A percentile compares a stretch with the other conserved stretches of the same genome.
phyloP scores from a whole-genome alignment of 2,797 vertebrate species.

The Nyctibius grandis region DNA sequence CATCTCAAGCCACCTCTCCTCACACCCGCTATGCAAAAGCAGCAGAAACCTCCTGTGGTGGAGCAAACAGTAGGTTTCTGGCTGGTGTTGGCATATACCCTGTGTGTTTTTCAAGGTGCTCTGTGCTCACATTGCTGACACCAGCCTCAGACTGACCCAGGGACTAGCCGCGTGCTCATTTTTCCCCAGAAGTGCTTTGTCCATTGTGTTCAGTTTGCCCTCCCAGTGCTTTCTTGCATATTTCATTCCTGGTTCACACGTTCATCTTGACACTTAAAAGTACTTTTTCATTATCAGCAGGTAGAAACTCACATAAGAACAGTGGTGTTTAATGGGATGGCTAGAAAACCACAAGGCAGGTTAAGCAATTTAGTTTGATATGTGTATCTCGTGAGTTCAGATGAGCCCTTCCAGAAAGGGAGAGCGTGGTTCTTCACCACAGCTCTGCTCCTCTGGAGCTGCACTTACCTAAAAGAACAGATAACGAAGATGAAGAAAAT shows the following conservation, averaged over 20 bases:
- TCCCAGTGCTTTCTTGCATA: neutral
- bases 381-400: neutral
- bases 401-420: neutral
- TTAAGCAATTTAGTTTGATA: neutral
- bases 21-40: fast-evolving
- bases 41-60: neutral
- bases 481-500: neutral
- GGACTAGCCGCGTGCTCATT: neutral
- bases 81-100: neutral
- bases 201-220: neutral
- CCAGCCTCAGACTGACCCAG: neutral
- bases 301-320: neutral
- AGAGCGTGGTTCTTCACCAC: neutral
- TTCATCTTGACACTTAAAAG: neutral
- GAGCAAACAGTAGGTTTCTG: neutral
- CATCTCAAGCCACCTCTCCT: neutral
- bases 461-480: neutral
- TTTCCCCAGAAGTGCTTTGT: neutral
- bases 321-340: neutral
- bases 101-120: neutral
- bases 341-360: neutral
- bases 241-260: neutral
- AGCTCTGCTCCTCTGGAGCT: neutral
- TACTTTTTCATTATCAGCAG: neutral
- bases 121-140: fast-evolving